Conservation (phyloP, 2,113 vertebrate genomes). For the Hypomesus transpacificus region DNA sequence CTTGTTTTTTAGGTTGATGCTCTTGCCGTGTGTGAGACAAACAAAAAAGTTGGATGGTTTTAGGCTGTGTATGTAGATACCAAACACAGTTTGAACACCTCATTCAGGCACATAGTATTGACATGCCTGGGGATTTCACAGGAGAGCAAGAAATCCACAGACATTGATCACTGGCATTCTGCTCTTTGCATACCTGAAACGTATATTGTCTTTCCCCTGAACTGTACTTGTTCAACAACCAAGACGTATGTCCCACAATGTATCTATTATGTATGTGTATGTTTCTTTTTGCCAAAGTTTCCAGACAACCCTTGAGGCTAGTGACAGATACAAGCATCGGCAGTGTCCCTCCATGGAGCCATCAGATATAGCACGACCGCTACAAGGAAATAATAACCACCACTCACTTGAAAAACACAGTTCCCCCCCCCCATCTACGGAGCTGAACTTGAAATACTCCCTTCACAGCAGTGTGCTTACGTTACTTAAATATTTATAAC, state of each 20-base stretch:
- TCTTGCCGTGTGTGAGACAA: too few species aligned
- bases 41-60: too few species aligned
- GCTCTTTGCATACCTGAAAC: too few species aligned
- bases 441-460: neutral
- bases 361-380: neutral
- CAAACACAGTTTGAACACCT: too few species aligned
- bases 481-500: constrained; percentile 16
- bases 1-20: neutral
- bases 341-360: neutral
- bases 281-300: neutral
- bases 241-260: neutral
- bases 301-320: neutral
- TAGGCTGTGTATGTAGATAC: too few species aligned
- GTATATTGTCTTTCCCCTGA: too few species aligned
- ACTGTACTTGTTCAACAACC: neutral
- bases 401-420: neutral
- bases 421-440: neutral
- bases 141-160: too few species aligned
- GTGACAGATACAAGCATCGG: neutral
- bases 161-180: too few species aligned
- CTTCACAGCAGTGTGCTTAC: constrained; percentile 11
- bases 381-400: neutral
- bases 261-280: neutral
- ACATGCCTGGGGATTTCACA: too few species aligned
- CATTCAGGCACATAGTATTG: too few species aligned